Conservation (phyloP, 1,140 invertebrate species). For the Anadara kagoshimensis region DNA sequence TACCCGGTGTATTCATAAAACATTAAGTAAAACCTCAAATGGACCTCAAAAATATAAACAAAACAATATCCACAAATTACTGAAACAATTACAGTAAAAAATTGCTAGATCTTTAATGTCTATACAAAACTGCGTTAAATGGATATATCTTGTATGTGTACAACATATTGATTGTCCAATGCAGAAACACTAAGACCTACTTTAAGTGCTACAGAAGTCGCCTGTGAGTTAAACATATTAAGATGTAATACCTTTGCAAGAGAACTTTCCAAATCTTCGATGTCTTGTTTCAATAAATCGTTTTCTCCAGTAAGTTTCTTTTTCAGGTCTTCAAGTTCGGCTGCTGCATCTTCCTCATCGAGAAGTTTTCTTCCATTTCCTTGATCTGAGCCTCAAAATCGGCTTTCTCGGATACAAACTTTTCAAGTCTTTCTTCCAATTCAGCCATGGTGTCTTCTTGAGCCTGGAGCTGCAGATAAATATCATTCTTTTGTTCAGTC, state of each 20-base stretch:
- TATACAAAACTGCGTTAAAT: too few species aligned
- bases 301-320: conserved; percentile 97
- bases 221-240: too few species aligned
- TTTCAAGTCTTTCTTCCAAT: conserved; percentile 91
- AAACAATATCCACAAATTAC: too few species aligned
- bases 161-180: too few species aligned
- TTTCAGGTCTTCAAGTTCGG: conserved; percentile 91
- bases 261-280: conserved; percentile 93
- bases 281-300: conserved; percentile 93
- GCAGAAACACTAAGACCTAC: too few species aligned
- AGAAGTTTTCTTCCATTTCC: conserved; percentile 95
- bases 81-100: too few species aligned
- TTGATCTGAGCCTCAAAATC: conserved; percentile 96
- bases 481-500: conserved; percentile 90
- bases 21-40: too few species aligned
- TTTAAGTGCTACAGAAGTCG: too few species aligned
- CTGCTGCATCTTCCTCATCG: conserved; percentile 94
- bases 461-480: conserved; percentile 88
- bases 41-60: too few species aligned
- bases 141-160: too few species aligned
- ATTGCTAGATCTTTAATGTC: too few species aligned
- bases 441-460: conserved; percentile 79
- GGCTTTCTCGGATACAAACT: conserved; percentile 94
- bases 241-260: conserved; percentile 91
- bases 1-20: too few species aligned